Evolutionary conservation across 1,140 invertebrate genomes (phyloP).

Genomic region (Neodiprion pinetum): DNA sequence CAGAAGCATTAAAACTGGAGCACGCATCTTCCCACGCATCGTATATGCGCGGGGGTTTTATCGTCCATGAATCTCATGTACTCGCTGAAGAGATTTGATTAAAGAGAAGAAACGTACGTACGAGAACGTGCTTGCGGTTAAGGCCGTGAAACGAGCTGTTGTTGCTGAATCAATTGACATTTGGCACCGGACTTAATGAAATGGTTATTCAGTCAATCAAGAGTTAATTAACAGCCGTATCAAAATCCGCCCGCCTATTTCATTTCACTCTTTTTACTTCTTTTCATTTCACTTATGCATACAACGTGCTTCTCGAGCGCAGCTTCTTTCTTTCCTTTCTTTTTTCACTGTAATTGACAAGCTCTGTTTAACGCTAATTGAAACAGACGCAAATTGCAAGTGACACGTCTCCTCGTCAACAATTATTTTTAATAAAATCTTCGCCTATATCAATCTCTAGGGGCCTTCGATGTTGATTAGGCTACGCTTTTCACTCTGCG

Average conservation of each 20-base stretch:
- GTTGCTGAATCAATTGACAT: slow-evolving; percentile 3
- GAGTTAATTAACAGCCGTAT: background rate
- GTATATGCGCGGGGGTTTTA: background rate
- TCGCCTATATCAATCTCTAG: no score
- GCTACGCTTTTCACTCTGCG: no score
- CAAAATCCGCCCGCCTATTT: no score
- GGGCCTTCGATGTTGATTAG: no score
- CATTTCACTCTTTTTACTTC: no score
- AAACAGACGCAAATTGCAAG: background rate
- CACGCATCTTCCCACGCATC: background rate
- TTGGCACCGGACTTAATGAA: background rate
- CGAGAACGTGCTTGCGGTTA: background rate
- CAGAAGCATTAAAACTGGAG: background rate
- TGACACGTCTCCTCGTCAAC: background rate
- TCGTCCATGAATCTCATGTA: background rate
- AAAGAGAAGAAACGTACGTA: background rate
- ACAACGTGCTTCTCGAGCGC: no score
- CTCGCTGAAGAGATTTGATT: background rate
- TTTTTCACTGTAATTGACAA: no score
- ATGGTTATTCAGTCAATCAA: background rate
- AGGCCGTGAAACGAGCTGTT: background rate
- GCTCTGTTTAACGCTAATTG: background rate
- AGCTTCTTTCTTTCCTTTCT: no score
- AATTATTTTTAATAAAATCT: no score
- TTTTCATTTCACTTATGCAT: no score